Conservation (phyloP, 2,797 vertebrate species). For the Poliocrania exsul region DNA sequence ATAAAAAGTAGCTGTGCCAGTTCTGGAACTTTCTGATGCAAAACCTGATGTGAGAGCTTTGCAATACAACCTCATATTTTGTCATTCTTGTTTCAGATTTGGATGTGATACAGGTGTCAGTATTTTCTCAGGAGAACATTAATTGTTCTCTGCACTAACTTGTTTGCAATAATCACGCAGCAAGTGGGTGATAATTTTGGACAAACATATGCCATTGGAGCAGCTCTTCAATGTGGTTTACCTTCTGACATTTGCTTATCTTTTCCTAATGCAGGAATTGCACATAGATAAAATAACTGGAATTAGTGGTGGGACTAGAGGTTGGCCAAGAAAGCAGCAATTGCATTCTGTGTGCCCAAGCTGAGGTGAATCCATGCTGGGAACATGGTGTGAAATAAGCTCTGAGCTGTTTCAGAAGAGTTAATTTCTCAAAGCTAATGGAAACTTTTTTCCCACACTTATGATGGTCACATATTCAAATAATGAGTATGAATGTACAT, state of each 20-base stretch:
- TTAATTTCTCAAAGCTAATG: background rate
- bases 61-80: background rate
- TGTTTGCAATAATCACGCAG: accelerated
- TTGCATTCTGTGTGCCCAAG: background rate
- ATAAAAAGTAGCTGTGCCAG: background rate
- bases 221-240: background rate
- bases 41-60: background rate
- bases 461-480: background rate
- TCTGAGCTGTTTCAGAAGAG: background rate
- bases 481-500: background rate
- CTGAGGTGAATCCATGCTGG: background rate
- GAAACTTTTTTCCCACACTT: background rate
- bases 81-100: background rate
- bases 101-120: background rate
- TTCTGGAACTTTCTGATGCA: background rate
- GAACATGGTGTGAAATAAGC: background rate
- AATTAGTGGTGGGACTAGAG: background rate
- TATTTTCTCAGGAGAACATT: background rate
- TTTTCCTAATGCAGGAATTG: background rate
- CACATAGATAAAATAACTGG: background rate
- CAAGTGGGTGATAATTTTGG: background rate
- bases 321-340: background rate
- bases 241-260: background rate
- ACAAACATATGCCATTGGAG: background rate
- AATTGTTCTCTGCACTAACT: background rate